phyloP scores from a whole-genome alignment of 1,140 invertebrate species.

The Colletes gigas region DNA sequence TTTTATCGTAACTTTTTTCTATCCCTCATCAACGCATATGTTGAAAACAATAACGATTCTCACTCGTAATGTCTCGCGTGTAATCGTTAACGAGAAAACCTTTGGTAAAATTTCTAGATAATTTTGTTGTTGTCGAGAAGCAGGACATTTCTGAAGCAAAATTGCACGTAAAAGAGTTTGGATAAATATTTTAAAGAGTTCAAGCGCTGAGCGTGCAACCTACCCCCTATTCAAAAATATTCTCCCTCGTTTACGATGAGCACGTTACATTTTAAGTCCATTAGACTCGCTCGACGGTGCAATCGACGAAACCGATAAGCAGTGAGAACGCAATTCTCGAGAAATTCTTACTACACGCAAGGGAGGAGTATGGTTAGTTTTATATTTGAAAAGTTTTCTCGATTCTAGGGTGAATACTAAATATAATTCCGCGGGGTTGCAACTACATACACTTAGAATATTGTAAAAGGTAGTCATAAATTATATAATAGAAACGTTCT shows the following conservation, averaged over 20 bases:
- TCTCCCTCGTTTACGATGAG: background rate
- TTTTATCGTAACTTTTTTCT: too few relatives aligned
- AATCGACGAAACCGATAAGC: constrained; percentile 14
- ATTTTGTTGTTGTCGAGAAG: too few relatives aligned
- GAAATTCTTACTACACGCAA: constrained; percentile 20
- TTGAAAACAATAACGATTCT: too few relatives aligned
- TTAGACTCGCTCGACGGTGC: background rate
- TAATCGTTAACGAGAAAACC: too few relatives aligned
- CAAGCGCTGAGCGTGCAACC: background rate
- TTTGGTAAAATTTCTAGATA: too few relatives aligned
- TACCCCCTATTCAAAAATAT: background rate
- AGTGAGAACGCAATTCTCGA: background rate
- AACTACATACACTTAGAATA: constrained; percentile 30
- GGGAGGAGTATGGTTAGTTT: constrained; percentile 59
- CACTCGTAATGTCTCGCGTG: too few relatives aligned
- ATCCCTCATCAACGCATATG: too few relatives aligned
- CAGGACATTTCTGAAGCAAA: too few relatives aligned
- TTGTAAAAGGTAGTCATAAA: background rate
- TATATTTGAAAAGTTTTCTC: constrained; percentile 52
- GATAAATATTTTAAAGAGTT: background rate
- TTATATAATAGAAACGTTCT: too few relatives aligned
- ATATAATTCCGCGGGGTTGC: constrained; percentile 34
- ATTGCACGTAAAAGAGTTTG: background rate
- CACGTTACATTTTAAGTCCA: background rate
- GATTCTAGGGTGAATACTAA: constrained; percentile 36